Evolutionary conservation across 1,140 invertebrate genomes (phyloP).

Genomic region (Neodiprion virginianus): DNA sequence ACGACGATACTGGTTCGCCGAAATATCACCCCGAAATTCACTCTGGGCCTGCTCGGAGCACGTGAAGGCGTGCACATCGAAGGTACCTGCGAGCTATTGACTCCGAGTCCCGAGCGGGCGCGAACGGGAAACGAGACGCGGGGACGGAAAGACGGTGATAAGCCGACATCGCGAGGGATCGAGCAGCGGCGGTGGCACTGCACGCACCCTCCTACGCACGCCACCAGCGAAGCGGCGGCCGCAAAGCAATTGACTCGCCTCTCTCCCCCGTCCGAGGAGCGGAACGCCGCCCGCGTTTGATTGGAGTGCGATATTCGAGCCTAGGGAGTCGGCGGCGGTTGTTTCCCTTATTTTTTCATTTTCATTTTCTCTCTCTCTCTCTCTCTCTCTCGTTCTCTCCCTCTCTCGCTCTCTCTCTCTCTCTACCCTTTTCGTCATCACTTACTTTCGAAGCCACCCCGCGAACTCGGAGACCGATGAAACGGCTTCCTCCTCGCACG

Average conservation of each 20-base stretch:
- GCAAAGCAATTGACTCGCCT: conserved; percentile 10
- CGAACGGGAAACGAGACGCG: neutral
- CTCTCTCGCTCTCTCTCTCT: neutral
- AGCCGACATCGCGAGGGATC: neutral
- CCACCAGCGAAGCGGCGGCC: conserved; percentile 11
- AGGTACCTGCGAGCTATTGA: no score
- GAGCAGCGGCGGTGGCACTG: neutral
- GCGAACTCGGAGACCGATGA: conserved; percentile 39
- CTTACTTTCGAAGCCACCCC: conserved; percentile 34
- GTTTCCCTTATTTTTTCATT: conserved; percentile 10
- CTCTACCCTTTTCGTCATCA: conserved; percentile 23
- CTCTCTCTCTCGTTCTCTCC: conserved; percentile 14
- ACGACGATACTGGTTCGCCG: no score
- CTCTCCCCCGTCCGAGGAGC: conserved; percentile 21
- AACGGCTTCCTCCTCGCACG: conserved; percentile 26
- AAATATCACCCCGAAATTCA: no score
- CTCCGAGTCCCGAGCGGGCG: no score
- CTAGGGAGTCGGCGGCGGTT: conserved; percentile 16
- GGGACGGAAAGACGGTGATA: conserved; percentile 2
- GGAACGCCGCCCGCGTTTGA: conserved; percentile 2
- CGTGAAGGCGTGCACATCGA: no score
- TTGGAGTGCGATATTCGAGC: conserved; percentile 10
- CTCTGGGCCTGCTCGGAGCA: no score
- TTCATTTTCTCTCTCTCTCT: neutral
- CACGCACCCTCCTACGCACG: neutral